Base-by-base conservation (phyloP, 2,113 vertebrate species). In the Notothenia coriiceps region DNA sequence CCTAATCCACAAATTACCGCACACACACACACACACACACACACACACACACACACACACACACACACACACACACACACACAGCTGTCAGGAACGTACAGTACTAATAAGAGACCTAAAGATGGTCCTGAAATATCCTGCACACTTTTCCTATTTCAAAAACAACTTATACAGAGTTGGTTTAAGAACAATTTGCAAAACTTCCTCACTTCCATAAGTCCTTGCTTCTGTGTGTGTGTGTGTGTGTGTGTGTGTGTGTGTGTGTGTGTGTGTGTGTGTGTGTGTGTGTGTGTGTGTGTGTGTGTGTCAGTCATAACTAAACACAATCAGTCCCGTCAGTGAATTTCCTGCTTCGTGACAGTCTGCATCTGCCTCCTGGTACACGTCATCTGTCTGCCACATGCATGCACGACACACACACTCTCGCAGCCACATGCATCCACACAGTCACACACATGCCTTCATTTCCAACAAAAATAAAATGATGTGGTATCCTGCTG, bases 341-440 rank as follows among this genome's bases (percentile, higher is more conserved):
- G 89, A 79, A 88, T 89, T 93, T 95, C 93, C 93, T 94, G 93
- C 74, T 85, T 70, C 57, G 51, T 94, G 93, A 94, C 94, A 94
- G 82, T 81, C 70, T 92, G 85, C 94, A 94, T 91, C 93, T 95
- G 94, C 89, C 83, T 77, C 76, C 56, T 71, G 72, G 51, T 76
- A 43, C 40, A 79, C 15, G 72, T 93, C 90, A 93, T 94, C 89
- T 82, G 90, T 92, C 91, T 92, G 65, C n/a, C 20, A 55, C 69
- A 70, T n/a, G 14, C 40, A 40, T 40, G 52, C 67, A 59, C 20
- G 18, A 9, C 40, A 25, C 61, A 22, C 33, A 62, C 35, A 43
- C 56, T 25, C 29, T 56, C 35, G 20, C 25, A 15, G 11, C 7
- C 18, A 51, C 52, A 47, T 22, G 46, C 29, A 40, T 40, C 35